Percentiles rank a stretch among this genome's conserved stretches.
phyloP scores from a whole-genome alignment of 2,888 invertebrate genomes.

The Asteroscopus sphinx region DNA sequence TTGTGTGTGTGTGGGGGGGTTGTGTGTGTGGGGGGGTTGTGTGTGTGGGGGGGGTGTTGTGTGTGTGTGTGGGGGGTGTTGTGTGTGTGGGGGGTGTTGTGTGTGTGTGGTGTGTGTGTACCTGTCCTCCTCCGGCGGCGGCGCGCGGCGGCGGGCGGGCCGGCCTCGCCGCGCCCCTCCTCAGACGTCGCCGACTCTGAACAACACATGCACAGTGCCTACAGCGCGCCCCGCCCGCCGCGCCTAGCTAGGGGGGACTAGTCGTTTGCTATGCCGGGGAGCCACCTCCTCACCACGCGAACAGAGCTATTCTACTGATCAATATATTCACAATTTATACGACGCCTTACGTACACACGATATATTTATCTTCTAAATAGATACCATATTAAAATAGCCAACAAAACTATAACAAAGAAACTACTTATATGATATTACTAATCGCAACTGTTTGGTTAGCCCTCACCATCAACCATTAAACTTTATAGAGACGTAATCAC shows the following conservation, averaged over 20 bases:
- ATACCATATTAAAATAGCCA: constrained; percentile 1
- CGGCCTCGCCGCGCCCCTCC: constrained; percentile 67
- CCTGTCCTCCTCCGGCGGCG: constrained; percentile 71
- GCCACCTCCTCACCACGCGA: neutral
- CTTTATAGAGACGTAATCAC: no score
- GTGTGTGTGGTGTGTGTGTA: constrained; percentile 27
- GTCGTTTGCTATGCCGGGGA: constrained; percentile 60
- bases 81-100: constrained; percentile 23
- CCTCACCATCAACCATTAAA: no score
- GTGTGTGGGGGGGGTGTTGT: no score
- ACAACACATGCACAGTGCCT: constrained; percentile 81
- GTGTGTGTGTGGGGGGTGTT: neutral
- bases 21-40: no score
- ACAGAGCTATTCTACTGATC: constrained; percentile 1
- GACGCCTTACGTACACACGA: neutral
- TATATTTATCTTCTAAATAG: neutral
- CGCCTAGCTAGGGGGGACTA: constrained; percentile 42
- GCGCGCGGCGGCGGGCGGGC: constrained; percentile 56
- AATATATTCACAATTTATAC: neutral
- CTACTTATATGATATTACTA: constrained; percentile 6
- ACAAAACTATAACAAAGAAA: constrained; percentile 9
- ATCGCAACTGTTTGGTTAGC: constrained; percentile 28
- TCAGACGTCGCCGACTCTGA: constrained; percentile 85
- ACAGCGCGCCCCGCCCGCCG: constrained; percentile 40
- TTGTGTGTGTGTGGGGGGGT: no score